A percentile compares a stretch with the other conserved stretches of the same genome.
Evolutionary conservation across 2,797 vertebrate species (phyloP).

Genomic region (Scarus forsteni): DNA sequence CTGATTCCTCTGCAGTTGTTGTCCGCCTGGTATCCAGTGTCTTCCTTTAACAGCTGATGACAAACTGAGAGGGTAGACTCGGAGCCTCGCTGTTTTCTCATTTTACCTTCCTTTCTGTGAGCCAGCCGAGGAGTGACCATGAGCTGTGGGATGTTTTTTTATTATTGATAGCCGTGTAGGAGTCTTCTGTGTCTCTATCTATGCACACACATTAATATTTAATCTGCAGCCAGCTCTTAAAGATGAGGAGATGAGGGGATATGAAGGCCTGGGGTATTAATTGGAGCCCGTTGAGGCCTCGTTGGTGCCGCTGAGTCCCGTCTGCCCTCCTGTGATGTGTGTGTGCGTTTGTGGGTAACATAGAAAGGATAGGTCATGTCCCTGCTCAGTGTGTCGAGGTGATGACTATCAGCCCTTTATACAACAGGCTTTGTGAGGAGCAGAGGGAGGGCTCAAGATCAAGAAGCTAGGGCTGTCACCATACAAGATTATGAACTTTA

Average conservation of each 20-base stretch:
- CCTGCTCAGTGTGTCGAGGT: slow-evolving; percentile 44
- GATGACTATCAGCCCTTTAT: slow-evolving; percentile 56
- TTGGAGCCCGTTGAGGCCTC: slow-evolving; percentile 75
- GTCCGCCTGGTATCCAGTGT: slow-evolving; percentile 46
- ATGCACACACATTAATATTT: slow-evolving; percentile 84
- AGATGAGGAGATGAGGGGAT: slow-evolving; percentile 79
- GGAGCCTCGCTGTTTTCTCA: slow-evolving; percentile 40
- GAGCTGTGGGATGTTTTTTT: slow-evolving; percentile 68
- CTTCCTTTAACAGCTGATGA: slow-evolving; percentile 44
- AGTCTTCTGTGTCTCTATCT: slow-evolving; percentile 69
- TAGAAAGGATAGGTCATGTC: slow-evolving; percentile 52
- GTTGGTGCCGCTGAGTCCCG: slow-evolving; percentile 81
- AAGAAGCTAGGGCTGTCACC: too few relatives aligned
- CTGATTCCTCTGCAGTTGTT: slow-evolving; percentile 37
- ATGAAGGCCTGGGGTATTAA: slow-evolving; percentile 80
- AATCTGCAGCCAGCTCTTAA: slow-evolving; percentile 81
- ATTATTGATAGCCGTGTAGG: slow-evolving; percentile 78
- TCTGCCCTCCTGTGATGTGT: slow-evolving; percentile 53
- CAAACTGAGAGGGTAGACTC: slow-evolving; percentile 51
- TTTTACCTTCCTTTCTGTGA: slow-evolving; percentile 61
- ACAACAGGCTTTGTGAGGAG: slow-evolving; percentile 24
- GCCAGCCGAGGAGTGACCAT: slow-evolving; percentile 46
- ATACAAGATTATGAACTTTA: too few relatives aligned
- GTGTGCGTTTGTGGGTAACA: slow-evolving; percentile 17
- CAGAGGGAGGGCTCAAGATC: slow-evolving; percentile 7